Percentiles rank a stretch among this genome's conserved stretches.
phyloP scores from a whole-genome alignment of 1,140 invertebrate species.

The Heterodera carotae region DNA sequence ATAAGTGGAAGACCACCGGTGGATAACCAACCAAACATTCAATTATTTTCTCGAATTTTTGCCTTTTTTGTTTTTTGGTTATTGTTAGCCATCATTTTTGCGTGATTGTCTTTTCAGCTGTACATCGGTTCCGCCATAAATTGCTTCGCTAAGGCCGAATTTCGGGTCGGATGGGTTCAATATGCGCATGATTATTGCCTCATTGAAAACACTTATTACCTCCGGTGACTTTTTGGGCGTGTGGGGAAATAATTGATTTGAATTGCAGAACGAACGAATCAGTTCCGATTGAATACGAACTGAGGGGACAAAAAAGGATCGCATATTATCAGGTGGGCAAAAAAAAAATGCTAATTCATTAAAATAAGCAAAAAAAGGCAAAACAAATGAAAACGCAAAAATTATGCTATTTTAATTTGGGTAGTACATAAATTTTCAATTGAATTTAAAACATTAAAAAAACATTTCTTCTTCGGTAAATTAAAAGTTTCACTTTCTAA shows the following conservation, averaged over 20 bases:
- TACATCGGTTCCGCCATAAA: constrained; percentile 57
- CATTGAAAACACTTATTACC: constrained; percentile 52
- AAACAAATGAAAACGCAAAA: background rate
- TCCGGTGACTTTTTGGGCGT: constrained; percentile 11
- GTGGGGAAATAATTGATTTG: background rate
- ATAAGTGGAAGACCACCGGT: no score
- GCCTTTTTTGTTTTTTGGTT: background rate
- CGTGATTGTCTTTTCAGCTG: no score
- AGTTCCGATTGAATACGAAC: constrained; percentile 48
- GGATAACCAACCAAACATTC: no score
- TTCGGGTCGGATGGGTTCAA: constrained; percentile 51
- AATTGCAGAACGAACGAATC: constrained; percentile 51
- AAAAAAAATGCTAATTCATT: background rate
- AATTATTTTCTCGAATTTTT: no score
- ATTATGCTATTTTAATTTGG: no score
- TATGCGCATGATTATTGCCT: constrained; percentile 56
- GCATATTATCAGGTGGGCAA: constrained; percentile 48
- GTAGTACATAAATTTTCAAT: no score
- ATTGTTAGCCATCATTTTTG: background rate
- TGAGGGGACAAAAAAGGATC: constrained; percentile 45
- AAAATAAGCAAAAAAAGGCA: background rate
- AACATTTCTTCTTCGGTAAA: constrained; percentile 3
- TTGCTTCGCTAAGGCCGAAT: constrained; percentile 58
- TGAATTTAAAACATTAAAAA: no score
- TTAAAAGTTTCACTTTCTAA: no score